Evolutionary conservation across 2,797 vertebrate genomes (phyloP).

Genomic region (Poeciliopsis turneri): DNA sequence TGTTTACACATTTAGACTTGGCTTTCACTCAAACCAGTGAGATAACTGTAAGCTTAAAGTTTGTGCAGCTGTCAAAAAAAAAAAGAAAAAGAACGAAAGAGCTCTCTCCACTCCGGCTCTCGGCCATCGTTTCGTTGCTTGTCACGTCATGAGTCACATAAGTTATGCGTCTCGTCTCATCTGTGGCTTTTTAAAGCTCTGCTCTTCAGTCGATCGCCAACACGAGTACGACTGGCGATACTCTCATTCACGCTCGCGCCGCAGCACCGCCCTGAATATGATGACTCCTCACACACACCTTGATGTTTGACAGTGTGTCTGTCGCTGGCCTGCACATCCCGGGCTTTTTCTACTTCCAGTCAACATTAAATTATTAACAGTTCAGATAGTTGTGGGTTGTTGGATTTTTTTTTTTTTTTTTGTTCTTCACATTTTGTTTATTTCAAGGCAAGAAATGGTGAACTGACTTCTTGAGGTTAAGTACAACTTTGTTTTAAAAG

Average conservation of each 20-base stretch:
- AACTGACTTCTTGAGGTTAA: neutral
- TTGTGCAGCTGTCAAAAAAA: slow-evolving; percentile 10
- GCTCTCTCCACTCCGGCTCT: neutral
- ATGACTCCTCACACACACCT: neutral
- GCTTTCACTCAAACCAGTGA: slow-evolving; percentile 16
- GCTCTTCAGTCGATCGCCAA: neutral
- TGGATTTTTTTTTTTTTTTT: too few relatives aligned
- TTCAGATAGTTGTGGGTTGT: neutral
- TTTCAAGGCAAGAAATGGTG: neutral
- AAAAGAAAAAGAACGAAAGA: neutral
- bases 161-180: slow-evolving; percentile 6
- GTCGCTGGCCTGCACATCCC: too few relatives aligned
- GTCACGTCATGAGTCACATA: slow-evolving; percentile 12
- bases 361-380: neutral
- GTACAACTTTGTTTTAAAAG: neutral
- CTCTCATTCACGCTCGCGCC: neutral
- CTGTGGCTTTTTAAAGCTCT: slow-evolving; percentile 1
- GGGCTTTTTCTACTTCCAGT: neutral
- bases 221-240: neutral
- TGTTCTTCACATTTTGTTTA: too few relatives aligned
- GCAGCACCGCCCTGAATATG: neutral
- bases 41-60: slow-evolving; percentile 6
- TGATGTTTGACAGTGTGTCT: neutral
- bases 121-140: slow-evolving; percentile 13
- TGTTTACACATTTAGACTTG: neutral